Conservation (phyloP, 2,113 vertebrate genomes). For the Pelecanoides urinatrix region DNA sequence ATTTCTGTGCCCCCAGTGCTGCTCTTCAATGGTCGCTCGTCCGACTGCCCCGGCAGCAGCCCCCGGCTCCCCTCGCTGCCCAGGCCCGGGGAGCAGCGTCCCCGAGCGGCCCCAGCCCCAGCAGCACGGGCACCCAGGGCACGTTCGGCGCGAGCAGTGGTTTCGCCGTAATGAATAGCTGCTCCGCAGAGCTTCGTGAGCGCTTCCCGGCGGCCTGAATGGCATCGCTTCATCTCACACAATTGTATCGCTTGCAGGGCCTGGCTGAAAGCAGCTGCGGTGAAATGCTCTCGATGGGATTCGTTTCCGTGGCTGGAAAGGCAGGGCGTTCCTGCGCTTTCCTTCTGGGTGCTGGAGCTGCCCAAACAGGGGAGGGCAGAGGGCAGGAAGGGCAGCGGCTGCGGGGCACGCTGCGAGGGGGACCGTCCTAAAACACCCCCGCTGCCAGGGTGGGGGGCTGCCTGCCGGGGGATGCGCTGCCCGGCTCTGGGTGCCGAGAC, state of each 20-base stretch:
- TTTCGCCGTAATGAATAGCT: not conserved
- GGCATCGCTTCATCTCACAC: not conserved
- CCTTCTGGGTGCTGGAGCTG: not conserved
- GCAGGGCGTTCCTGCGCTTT: not conserved
- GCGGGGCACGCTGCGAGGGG: not conserved
- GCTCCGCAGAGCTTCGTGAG: not conserved
- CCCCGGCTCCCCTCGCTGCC: not conserved
- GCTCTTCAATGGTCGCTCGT: accelerated
- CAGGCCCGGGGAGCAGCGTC: not conserved
- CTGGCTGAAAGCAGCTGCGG: not conserved
- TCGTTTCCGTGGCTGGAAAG: not conserved
- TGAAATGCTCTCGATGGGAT: not conserved
- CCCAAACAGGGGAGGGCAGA: not conserved
- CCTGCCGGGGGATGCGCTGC: accelerated
- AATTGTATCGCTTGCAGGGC: not conserved
- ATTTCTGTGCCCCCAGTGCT: not conserved
- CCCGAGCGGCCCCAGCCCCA: not conserved
- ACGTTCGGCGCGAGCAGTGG: accelerated
- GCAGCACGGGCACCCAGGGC: accelerated
- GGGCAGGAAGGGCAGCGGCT: not conserved
- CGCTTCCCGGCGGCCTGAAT: not conserved
- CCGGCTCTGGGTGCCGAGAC: not conserved
- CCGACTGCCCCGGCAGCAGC: accelerated
- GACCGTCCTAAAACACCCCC: not conserved
- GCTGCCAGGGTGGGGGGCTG: not conserved